These are phyloP conservation scores for Danaus chrysippus DNA, from an alignment of 2,888 invertebrate genomes.

Conservation along the genomic window DNA sequence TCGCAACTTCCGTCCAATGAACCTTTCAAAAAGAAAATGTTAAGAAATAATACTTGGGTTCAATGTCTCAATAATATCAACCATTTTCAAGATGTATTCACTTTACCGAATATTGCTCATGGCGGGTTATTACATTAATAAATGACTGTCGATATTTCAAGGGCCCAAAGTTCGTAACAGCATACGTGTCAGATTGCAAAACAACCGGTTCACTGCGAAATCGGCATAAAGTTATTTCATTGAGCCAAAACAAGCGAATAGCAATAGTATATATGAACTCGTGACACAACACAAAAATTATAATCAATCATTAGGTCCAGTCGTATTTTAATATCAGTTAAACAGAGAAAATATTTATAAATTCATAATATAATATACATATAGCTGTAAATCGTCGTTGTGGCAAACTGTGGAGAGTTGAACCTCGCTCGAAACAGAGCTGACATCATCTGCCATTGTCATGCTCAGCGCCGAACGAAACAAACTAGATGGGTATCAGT, in stretches of 20 bases:
- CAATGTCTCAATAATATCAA: constrained; percentile 55
- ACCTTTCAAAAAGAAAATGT: constrained; percentile 38
- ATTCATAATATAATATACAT: constrained; percentile 35
- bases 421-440: constrained; percentile 47
- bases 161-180: constrained; percentile 45
- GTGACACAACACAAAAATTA: constrained; percentile 11
- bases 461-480: constrained; percentile 56
- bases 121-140: constrained; percentile 59
- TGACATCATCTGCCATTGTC: constrained; percentile 75
- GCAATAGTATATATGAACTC: constrained; percentile 21
- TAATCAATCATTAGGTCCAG: background rate
- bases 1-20: constrained; percentile 1
- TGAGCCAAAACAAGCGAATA: constrained; percentile 44
- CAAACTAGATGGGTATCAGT: constrained; percentile 59
- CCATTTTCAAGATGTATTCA: constrained; percentile 61
- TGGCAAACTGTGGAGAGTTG: constrained; percentile 56
- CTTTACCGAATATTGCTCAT: constrained; percentile 60
- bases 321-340: background rate
- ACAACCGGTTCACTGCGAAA: constrained; percentile 55
- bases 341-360: constrained; percentile 25
- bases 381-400: constrained; percentile 36
- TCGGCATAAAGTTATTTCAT: constrained; percentile 53
- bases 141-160: constrained; percentile 53
- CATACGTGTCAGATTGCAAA: constrained; percentile 61
- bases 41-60: constrained; percentile 17